Percentiles rank a stretch among this genome's conserved stretches.
Conservation (phyloP, 2,113 vertebrate species). For the Choloepus hoffmanni region DNA sequence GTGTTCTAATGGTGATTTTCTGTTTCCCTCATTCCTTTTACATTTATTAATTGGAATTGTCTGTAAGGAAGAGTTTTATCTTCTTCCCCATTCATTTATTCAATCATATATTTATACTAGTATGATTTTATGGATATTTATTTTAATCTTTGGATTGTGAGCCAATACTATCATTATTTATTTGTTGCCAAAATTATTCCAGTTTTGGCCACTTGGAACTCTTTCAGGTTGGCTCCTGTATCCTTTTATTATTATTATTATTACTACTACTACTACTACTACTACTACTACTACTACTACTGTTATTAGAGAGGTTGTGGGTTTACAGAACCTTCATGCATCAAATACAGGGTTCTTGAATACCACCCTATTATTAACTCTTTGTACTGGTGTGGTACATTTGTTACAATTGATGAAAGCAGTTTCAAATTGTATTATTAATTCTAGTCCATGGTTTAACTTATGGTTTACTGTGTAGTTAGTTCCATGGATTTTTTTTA, state of each 20-base stretch:
- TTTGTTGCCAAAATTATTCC: conserved; percentile 32
- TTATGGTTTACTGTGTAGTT: too few relatives aligned
- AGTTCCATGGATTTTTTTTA: too few relatives aligned
- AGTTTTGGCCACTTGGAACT: background rate
- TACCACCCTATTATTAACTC: too few relatives aligned
- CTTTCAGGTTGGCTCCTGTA: background rate
- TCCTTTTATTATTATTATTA: background rate
- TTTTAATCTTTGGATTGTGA: background rate
- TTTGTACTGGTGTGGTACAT: too few relatives aligned
- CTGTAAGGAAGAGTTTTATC: background rate
- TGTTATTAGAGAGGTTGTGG: too few relatives aligned
- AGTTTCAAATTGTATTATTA: too few relatives aligned
- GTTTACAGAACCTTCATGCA: too few relatives aligned
- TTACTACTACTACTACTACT: too few relatives aligned
- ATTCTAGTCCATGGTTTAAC: too few relatives aligned
- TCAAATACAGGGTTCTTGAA: too few relatives aligned
- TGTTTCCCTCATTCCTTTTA: background rate
- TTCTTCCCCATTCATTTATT: background rate
- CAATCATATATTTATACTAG: background rate
- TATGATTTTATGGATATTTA: background rate
- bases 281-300: too few relatives aligned
- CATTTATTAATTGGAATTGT: background rate
- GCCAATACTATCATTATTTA: background rate
- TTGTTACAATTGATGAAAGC: too few relatives aligned
- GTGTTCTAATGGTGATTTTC: background rate